Conservation (phyloP, 35 echinoderm and acorn worm genomes). For the Diadema setosum region DNA sequence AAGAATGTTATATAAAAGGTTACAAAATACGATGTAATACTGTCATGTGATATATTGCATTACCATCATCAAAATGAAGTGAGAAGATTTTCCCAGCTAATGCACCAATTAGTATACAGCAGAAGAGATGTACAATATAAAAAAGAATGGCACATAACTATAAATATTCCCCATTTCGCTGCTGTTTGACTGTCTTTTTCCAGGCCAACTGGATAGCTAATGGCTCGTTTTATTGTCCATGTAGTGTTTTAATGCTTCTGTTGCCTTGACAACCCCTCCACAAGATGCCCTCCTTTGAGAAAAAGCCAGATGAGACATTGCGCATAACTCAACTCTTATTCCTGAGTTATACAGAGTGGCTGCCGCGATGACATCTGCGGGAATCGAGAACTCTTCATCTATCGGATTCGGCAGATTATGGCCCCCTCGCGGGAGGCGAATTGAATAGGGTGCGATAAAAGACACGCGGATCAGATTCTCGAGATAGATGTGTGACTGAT, state of each 20-base stretch:
- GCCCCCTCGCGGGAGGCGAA: conserved; percentile 1
- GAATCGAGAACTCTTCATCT: conserved; percentile 6
- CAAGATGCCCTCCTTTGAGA: neutral
- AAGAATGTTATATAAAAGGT: no score
- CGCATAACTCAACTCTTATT: neutral
- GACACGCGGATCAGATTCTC: conserved; percentile 11
- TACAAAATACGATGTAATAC: no score
- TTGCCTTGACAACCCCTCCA: neutral
- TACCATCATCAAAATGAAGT: no score
- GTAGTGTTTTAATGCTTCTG: neutral
- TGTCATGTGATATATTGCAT: no score
- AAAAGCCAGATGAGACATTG: neutral
- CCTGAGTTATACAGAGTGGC: neutral
- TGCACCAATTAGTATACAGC: no score
- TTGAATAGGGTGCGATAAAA: conserved; percentile 18
- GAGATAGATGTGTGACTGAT: conserved; percentile 1
- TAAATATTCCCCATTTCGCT: no score
- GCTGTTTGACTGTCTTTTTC: no score
- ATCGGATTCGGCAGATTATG: neutral
- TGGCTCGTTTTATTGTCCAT: no score
- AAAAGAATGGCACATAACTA: no score
- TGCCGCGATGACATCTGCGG: neutral
- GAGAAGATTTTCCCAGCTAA: no score
- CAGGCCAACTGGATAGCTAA: no score
- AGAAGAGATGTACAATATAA: no score